Conservation (phyloP, 1,140 invertebrate genomes). For the Leptestheria dahalacensis region DNA sequence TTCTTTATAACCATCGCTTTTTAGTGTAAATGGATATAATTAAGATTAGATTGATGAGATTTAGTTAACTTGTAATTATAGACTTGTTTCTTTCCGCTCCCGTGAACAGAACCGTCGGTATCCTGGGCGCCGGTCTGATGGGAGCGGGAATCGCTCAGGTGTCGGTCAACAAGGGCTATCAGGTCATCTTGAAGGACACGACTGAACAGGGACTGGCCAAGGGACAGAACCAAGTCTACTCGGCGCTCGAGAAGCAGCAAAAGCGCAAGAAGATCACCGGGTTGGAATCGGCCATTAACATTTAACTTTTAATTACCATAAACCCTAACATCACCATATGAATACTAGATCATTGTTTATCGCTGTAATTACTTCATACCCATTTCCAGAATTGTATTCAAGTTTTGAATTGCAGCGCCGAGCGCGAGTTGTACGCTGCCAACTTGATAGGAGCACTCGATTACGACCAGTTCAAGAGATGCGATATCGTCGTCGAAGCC, state of each 20-base stretch:
- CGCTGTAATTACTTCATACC: too few species aligned
- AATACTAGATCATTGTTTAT: too few species aligned
- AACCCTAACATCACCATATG: too few species aligned
- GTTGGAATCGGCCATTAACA: slow-evolving; percentile 31
- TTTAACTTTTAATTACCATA: too few species aligned
- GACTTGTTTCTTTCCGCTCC: slow-evolving; percentile 20
- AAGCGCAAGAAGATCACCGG: slow-evolving; percentile 61
- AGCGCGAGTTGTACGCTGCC: slow-evolving; percentile 63
- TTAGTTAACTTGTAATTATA: too few species aligned
- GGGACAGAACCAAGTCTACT: slow-evolving; percentile 80
- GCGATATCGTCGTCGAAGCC: slow-evolving; percentile 94
- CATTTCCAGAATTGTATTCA: too few species aligned
- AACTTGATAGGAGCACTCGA: slow-evolving; percentile 63
- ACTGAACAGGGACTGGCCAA: slow-evolving; percentile 60
- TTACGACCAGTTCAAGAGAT: slow-evolving; percentile 73
- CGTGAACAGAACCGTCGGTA: slow-evolving; percentile 56
- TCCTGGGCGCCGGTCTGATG: slow-evolving; percentile 94
- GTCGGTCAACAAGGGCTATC: slow-evolving; percentile 83
- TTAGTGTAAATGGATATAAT: too few species aligned
- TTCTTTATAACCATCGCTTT: neutral
- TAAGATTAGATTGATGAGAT: too few species aligned
- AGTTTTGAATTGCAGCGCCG: too few species aligned
- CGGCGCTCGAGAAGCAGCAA: slow-evolving; percentile 56
- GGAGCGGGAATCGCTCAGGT: slow-evolving; percentile 96
- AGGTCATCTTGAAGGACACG: slow-evolving; percentile 84